These are phyloP conservation scores for Encarsia formosa DNA, from an alignment of 2,888 invertebrate species.

Conservation along the genomic window DNA sequence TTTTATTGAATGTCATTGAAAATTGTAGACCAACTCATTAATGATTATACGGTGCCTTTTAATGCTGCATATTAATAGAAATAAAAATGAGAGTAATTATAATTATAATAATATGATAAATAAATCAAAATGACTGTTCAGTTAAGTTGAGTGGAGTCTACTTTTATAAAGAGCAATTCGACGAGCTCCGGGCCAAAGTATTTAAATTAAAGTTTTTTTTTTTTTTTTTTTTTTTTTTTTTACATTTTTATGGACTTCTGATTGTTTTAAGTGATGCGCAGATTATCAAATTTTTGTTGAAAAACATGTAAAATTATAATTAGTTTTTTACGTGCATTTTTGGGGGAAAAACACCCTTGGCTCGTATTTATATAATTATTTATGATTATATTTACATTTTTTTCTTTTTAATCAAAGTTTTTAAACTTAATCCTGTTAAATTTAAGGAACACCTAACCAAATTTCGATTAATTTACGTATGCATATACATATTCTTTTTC, in stretches of 20 bases:
- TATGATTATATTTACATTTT: too few relatives aligned
- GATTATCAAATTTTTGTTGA: too few relatives aligned
- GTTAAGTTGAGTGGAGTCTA: conserved; percentile 33
- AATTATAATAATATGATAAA: conserved; percentile 12
- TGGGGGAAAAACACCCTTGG: too few relatives aligned
- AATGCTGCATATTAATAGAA: conserved; percentile 28
- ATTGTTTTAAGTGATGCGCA: too few relatives aligned
- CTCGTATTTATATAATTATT: too few relatives aligned
- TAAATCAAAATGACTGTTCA: conserved; percentile 30
- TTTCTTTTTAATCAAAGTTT: conserved; percentile 10
- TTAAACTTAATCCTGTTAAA: conserved; percentile 32
- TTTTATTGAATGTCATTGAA: conserved; percentile 20
- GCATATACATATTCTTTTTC: conserved; percentile 26
- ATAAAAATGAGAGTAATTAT: background rate
- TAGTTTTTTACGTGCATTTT: too few relatives aligned
- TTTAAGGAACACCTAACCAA: conserved; percentile 49
- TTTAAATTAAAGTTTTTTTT: conserved; percentile 27
- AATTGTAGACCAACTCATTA: conserved; percentile 18
- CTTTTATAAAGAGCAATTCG: conserved; percentile 31
- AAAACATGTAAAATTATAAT: too few relatives aligned
- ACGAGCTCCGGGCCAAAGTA: conserved; percentile 29
- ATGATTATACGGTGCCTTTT: conserved; percentile 14
- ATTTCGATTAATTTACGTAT: conserved; percentile 36
- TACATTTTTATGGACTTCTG: too few relatives aligned
- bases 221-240: conserved; percentile 20